Evolutionary conservation across 1,140 invertebrate species (phyloP).

Genomic region (Drosophila leontia): DNA sequence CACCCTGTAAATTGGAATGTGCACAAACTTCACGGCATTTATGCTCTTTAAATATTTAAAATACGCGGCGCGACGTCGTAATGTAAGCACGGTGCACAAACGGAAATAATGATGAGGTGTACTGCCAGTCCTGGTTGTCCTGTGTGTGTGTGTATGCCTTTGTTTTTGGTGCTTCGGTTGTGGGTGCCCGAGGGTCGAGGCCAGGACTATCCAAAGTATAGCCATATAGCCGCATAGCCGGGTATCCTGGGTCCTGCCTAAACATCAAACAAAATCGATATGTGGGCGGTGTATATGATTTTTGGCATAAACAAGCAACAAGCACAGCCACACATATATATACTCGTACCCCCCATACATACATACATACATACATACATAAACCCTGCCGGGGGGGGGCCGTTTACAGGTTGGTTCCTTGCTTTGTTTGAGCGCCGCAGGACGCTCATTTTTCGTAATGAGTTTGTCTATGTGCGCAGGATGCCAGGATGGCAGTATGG

Average conservation of each 20-base stretch:
- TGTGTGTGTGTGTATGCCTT: constrained; percentile 32
- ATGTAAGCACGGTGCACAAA: constrained; percentile 52
- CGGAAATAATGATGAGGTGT: constrained; percentile 62
- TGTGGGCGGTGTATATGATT: constrained; percentile 73
- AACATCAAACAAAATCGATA: constrained; percentile 83
- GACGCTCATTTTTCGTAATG: constrained; percentile 82
- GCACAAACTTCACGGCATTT: constrained; percentile 58
- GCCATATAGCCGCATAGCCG: constrained; percentile 31
- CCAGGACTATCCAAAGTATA: constrained; percentile 41
- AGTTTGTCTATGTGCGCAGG: constrained; percentile 69
- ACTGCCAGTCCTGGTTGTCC: not conserved
- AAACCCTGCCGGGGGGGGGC: constrained; percentile 34
- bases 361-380: constrained; percentile 35
- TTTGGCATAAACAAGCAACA: constrained; percentile 76
- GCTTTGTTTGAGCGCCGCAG: constrained; percentile 81
- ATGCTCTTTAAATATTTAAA: constrained; percentile 79
- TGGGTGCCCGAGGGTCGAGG: constrained; percentile 31
- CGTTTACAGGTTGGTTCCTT: constrained; percentile 57
- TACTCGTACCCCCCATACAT: constrained; percentile 6
- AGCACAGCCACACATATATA: constrained; percentile 24
- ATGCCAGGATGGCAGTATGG: constrained; percentile 8
- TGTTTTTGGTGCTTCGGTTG: constrained; percentile 42
- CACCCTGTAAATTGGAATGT: constrained; percentile 45
- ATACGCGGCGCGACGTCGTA: constrained; percentile 55
- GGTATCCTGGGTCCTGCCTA: constrained; percentile 46